Base-by-base conservation (phyloP, 2,888 invertebrate genomes). In the Amblyjoppa proteus region DNA sequence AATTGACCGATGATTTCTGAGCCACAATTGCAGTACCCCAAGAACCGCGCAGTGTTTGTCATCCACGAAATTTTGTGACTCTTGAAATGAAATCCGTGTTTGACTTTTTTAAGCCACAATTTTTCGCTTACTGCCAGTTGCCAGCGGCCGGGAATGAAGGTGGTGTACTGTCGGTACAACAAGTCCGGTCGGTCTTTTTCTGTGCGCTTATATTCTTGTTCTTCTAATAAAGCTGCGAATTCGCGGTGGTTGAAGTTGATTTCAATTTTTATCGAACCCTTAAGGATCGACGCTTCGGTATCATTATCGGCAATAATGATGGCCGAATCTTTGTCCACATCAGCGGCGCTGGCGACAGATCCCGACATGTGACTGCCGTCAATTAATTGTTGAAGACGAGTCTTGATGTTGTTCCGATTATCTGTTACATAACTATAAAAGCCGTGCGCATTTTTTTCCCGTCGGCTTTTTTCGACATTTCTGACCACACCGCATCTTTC, bases 81-180 rank as follows among this genome's bases (percentile, higher is more conserved):
- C 11, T 70, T 70, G n/a, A 70, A 70, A n/a, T 70, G 70, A 51
- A 70, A 70, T 13, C 70, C 70, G 11, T 70, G 70, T 51, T 70
- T 28, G 13, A 45, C 51, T 51, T 51, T 53, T 31, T 70, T 70
- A 9, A 2, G 28, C 70, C 53, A 70, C 51, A 53, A 51, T 49
- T 70, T 70, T 51, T 70, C 31, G 51, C n/a, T 70, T 13, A 70
- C 34, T 28, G 28, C 51, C 49, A 51, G 28, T 70, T 70, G 70
- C 70, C 70, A 70, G 3, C 20, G 3, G 51, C 51, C 31, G 25
- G 70, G 70, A 51, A 70, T 51, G 11, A 70, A 70, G 6, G 31
- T 28, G 13, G 70, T 51, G 16, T 69, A 69, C 28, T 49, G 49
- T 45, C 69, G 69, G 28, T 49, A 31, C 31, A 3, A 16, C 31